Evolutionary conservation across 2,113 vertebrate genomes (phyloP), one percentile per base, ranked within the genome.

Genomic region (Gymnocephalus cernua): DNA sequence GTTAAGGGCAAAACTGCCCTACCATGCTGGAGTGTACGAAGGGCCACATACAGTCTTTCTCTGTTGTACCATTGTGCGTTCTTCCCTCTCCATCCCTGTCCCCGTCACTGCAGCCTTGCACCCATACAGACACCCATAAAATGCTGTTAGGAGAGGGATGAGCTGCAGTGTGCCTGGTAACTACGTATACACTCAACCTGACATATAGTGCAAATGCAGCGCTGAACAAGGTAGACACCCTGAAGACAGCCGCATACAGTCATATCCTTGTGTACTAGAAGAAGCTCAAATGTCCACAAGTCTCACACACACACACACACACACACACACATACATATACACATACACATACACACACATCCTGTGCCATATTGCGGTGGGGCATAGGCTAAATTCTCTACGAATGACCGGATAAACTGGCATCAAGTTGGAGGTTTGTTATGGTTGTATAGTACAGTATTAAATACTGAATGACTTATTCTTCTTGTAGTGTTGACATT

Each of bases 101-200:
- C 77, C 64, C 61, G 21, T 88, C 86, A 48, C 91, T 91, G 93
- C 90, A 92, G 90, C 89, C 91, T 84, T 81, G 82, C 15, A 59
- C 80, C 91, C 88, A 70, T 78, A 88, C 86, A 90, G 74, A 90
- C 92, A 76, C 84, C 91, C 92, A 89, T 92, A 92, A 93, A 92
- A 92, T 62, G 76, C 79, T 88, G 88, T 91, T 71, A 83, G 85
- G 85, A 84, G 84, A 93, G 73, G 80, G 87, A 89, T 85, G 86
- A 89, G 68, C 92, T 91, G 92, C 87, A 90, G 85, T 81, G 78
- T 83, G 81, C 72, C 65, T 82, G 65, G 62, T 64, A 77, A 80
- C 83, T 62, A 62, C 53, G 53, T 83, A 81, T 25, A 84, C 77
- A 59, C 80, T 73, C 65, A 61, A 66, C 51, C 57, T 79, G 77